Conservation (phyloP, 2,888 invertebrate species). For the Helicoverpa assulta region DNA sequence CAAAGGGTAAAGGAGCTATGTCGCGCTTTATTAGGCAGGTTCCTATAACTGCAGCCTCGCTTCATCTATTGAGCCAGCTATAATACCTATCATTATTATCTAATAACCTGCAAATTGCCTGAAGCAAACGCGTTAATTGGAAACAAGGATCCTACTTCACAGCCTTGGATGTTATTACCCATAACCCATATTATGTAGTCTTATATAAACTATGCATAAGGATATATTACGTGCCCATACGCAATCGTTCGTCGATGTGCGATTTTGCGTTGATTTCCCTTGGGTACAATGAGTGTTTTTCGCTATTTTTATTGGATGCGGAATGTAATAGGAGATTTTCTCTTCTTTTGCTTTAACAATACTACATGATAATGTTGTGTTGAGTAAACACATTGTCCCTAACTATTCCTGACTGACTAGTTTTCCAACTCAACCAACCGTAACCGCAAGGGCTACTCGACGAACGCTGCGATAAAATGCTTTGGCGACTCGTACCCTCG, state of each 20-base stretch:
- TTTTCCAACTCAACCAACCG: too few relatives aligned
- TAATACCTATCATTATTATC: neutral
- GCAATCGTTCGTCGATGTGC: neutral
- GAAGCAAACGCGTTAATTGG: neutral
- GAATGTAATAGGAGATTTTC: neutral
- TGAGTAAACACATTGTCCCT: too few relatives aligned
- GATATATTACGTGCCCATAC: neutral
- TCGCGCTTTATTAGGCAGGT: neutral
- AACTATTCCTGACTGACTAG: too few relatives aligned
- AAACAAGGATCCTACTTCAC: neutral
- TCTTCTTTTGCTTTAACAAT: neutral
- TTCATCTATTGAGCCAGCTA: neutral
- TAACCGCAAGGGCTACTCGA: too few relatives aligned
- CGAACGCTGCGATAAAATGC: too few relatives aligned
- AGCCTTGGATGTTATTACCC: neutral
- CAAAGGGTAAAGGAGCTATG: too few relatives aligned
- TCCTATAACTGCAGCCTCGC: neutral
- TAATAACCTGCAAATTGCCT: neutral
- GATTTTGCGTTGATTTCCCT: constrained; percentile 30
- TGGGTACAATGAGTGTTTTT: constrained; percentile 11
- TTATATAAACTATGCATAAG: neutral
- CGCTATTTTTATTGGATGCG: neutral
- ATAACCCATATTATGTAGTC: neutral
- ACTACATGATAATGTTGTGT: neutral
- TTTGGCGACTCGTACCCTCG: too few relatives aligned